Conservation (phyloP, 2,113 vertebrate species). For the Noturus placidus region DNA sequence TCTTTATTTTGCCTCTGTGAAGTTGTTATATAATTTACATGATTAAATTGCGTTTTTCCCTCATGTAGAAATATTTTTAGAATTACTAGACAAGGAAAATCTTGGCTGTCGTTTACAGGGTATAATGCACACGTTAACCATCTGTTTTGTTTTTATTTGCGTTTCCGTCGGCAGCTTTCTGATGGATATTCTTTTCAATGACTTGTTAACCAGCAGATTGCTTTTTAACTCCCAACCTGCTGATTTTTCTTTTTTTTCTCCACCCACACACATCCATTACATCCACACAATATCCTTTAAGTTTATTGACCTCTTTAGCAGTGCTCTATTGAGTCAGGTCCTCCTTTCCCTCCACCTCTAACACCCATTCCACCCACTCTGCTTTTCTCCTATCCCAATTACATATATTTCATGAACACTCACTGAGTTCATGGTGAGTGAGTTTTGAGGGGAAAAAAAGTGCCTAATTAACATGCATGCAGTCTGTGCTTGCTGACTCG, state of each 20-base stretch:
- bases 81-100: neutral
- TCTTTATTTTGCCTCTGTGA: neutral
- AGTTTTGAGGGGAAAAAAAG: slow-evolving; percentile 12
- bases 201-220: neutral
- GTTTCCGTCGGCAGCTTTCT: neutral
- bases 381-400: slow-evolving; percentile 10
- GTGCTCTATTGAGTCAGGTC: slow-evolving; percentile 17
- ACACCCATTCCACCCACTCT: neutral
- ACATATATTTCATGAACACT: neutral
- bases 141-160: neutral
- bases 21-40: neutral
- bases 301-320: slow-evolving; percentile 4
- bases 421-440: slow-evolving; percentile 25
- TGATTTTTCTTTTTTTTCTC: neutral
- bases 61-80: slow-evolving; percentile 5
- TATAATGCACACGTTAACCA: neutral
- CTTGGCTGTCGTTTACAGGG: slow-evolving; percentile 4
- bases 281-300: neutral
- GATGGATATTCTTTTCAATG: neutral
- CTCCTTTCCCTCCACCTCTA: neutral
- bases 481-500: slow-evolving; percentile 58
- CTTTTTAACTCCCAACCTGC: slow-evolving; percentile 13
- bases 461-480: slow-evolving; percentile 55
- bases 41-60: neutral
- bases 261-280: neutral